Evolutionary conservation across 2,888 invertebrate species (phyloP), one percentile per base, ranked within the genome.

Genomic region (Drosophila hamatofila): DNA sequence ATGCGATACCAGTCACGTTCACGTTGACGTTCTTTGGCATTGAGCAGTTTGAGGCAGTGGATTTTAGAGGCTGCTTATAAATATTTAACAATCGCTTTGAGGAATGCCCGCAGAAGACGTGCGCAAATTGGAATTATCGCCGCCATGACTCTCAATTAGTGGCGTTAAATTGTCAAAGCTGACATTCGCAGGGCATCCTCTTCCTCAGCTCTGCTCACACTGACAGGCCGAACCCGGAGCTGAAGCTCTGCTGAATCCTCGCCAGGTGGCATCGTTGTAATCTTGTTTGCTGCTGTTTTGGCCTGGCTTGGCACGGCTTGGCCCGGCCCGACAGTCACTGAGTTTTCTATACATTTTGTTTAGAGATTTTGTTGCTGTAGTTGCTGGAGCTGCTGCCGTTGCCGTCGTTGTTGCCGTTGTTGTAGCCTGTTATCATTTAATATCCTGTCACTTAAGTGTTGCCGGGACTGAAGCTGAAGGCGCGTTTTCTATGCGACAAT

Each of bases 141-240:
- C 76, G 75, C 75, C 88, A 80, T 88, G 88, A 89, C 78, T 82
- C 85, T 82, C 88, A 85, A 89, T 85, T 85, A 89, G 88, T 82
- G 67, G 80, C 85, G 78, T 75, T 89, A 85, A 89, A 85, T 89
- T 85, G 83, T 84, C 89, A 72, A 78, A 75, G 77, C 82, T 60
- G 64, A 49, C 55, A 49, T 54, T 46, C 39, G 39, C 54, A 54
- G 54, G 27, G 54, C 25, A 27, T 25, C 54, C 39, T 12, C 54
- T 25, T 1, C 12, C 37, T 3, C 25, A 25, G 25, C 18, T 18
- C 0, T n/a, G n/a, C 25, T 3, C 25, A 21, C 48, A 25, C 7
- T n/a, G 1, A 23, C 35, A 3, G 9, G 46, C 25, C 25, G 5
- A 25, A 9, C 25, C 25, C n/a, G 8, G 3, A 14, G 18, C n/a